phyloP scores from a whole-genome alignment of 2,888 invertebrate genomes.

The Lepidocyrtinus sp. region DNA sequence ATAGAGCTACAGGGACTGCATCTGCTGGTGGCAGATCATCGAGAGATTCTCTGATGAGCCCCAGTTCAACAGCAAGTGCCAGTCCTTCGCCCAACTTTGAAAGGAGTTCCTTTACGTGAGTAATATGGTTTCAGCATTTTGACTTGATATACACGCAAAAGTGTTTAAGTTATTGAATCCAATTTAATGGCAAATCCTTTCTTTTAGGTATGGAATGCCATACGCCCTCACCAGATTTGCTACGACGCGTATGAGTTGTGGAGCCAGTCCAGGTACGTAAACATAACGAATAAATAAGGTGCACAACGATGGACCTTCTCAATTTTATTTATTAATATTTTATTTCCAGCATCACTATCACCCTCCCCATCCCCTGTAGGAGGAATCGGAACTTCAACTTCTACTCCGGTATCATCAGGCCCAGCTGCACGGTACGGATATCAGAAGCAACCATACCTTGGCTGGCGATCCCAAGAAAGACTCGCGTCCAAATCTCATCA shows the following conservation, averaged over 20 bases:
- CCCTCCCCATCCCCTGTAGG: conserved; percentile 69
- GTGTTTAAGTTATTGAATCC: no score
- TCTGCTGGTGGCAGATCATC: conserved; percentile 65
- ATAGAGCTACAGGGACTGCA: conserved; percentile 55
- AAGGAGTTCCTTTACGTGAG: conserved; percentile 69
- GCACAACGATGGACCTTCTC: no score
- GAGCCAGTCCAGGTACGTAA: conserved; percentile 70
- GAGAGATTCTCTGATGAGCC: conserved; percentile 68
- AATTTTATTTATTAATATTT: no score
- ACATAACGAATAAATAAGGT: no score
- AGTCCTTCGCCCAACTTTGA: conserved; percentile 69
- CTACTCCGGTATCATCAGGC: conserved; percentile 67
- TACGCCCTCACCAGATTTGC: conserved; percentile 67
- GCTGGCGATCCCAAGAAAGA: conserved; percentile 89
- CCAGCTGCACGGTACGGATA: conserved; percentile 73
- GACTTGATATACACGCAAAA: no score
- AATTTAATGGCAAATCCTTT: no score
- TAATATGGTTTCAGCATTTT: no score
- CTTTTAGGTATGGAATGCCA: conserved; percentile 68
- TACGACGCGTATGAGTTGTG: conserved; percentile 68
- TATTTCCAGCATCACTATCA: conserved; percentile 66
- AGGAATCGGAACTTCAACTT: conserved; percentile 62
- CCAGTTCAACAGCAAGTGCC: conserved; percentile 67
- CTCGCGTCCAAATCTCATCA: conserved; percentile 74
- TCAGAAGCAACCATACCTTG: conserved; percentile 89